These are phyloP conservation scores for Erethizon dorsatum DNA, from an alignment of 2,797 vertebrate species.

Conservation along the genomic window DNA sequence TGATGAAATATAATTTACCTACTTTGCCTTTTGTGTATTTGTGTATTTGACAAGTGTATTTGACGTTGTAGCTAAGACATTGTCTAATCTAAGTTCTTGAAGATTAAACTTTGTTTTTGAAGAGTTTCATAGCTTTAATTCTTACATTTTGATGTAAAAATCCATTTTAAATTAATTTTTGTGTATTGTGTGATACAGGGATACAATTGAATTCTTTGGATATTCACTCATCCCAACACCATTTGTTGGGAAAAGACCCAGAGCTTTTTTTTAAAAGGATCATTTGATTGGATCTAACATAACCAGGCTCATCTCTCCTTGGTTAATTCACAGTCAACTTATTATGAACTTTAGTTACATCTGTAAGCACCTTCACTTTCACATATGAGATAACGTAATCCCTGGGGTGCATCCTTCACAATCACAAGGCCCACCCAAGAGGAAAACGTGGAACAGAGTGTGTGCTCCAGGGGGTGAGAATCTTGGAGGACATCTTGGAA, in stretches of 20 bases:
- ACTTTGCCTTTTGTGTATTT: neutral
- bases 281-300: neutral
- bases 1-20: neutral
- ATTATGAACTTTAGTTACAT: neutral
- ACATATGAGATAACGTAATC: neutral
- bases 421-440: neutral
- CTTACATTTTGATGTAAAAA: neutral
- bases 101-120: neutral
- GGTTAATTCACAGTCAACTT: neutral
- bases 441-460: neutral
- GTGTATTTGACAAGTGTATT: neutral
- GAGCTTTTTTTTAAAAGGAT: neutral
- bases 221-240: neutral
- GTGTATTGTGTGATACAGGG: neutral
- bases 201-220: neutral
- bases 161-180: neutral
- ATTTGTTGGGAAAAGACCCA: neutral
- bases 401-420: neutral
- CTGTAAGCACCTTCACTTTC: neutral
- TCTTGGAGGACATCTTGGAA: neutral
- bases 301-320: neutral
- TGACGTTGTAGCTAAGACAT: neutral
- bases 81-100: neutral
- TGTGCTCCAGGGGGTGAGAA: neutral
- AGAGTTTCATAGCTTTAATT: neutral